Base-by-base conservation (phyloP, 2,113 vertebrate species). In the Neotoma lepida region DNA sequence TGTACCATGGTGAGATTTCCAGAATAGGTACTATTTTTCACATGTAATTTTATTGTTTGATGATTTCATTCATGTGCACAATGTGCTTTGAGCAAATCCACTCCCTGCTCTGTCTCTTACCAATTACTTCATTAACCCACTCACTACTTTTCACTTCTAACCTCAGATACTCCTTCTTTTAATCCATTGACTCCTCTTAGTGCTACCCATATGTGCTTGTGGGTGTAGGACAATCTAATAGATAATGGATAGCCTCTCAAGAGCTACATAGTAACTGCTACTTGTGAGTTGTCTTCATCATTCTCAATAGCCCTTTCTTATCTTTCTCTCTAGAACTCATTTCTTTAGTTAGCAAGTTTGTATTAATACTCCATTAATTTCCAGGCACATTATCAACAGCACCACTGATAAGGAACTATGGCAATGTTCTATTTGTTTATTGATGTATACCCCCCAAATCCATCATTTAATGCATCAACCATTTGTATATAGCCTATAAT, bases 1-100 rank as follows among this genome's bases (percentile, higher is more conserved):
- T 66, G 13, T 80, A 17, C 15, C 78, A 73, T 74, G 49, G 30
- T 73, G 63, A 95, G 66, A 70, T 90, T 92, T 17, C 49, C 41
- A 80, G 51, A 90, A 73, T 73, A 93, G 58, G 33, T 39, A 41
- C 39, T 7, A 6, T 41, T 95, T 82, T 94, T 87, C 89, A 73
- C 20, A 85, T 76, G 84, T 93, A 39, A 91, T 78, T 54, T 94
- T 81, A 20, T 95, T 93, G 63, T 93, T 18, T 74, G 17, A 30
- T 85, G 33, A 64, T 64, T 46, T 85, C 28, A 46, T 46, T 2
- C 41, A 46, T 10, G 1, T 18, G 30, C 17, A 46, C 17, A 64
- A 20, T 63, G 17, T 44, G 28, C 64, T 64, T 85, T 85, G 46
- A 46, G 20, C 17, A 85, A 85, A 64, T 51, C 30, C 41, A 64